A percentile compares a stretch with the other conserved stretches of the same genome.
Conservation (phyloP, 2,888 invertebrate species). For the Erynnis tages region DNA sequence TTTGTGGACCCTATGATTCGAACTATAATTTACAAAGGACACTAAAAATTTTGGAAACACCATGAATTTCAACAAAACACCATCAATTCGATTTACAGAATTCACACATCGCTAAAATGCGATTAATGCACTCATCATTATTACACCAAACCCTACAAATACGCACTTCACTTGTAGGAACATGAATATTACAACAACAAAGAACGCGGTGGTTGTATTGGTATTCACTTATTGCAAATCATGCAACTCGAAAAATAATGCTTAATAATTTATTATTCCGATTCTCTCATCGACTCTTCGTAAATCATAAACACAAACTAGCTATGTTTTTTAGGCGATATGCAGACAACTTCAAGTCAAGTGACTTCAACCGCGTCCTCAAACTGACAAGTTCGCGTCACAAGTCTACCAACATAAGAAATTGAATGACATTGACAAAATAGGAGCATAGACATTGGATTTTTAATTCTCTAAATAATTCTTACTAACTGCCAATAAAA, state of each 20-base stretch:
- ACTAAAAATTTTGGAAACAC: conserved; percentile 72
- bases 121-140: conserved; percentile 72
- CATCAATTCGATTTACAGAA: conserved; percentile 69
- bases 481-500: too few relatives aligned
- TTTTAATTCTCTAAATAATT: not conserved
- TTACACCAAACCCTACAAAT: conserved; percentile 60
- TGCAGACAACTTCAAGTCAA: conserved; percentile 40
- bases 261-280: conserved; percentile 38
- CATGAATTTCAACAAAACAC: conserved; percentile 75
- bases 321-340: conserved; percentile 44
- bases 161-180: conserved; percentile 67
- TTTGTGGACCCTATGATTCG: conserved; percentile 81
- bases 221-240: conserved; percentile 38
- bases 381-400: conserved; percentile 21
- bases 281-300: conserved; percentile 48
- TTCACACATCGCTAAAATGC: conserved; percentile 78
- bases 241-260: conserved; percentile 35
- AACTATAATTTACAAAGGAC: conserved; percentile 69
- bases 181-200: conserved; percentile 47
- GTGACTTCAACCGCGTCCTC: not conserved
- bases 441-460: too few relatives aligned
- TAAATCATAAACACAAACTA: conserved; percentile 64
- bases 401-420: conserved; percentile 14
- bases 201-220: conserved; percentile 26
- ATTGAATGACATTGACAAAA: too few relatives aligned